These are phyloP conservation scores for Drosophila testacea DNA, from an alignment of 2,888 invertebrate genomes.

Conservation along the genomic window DNA sequence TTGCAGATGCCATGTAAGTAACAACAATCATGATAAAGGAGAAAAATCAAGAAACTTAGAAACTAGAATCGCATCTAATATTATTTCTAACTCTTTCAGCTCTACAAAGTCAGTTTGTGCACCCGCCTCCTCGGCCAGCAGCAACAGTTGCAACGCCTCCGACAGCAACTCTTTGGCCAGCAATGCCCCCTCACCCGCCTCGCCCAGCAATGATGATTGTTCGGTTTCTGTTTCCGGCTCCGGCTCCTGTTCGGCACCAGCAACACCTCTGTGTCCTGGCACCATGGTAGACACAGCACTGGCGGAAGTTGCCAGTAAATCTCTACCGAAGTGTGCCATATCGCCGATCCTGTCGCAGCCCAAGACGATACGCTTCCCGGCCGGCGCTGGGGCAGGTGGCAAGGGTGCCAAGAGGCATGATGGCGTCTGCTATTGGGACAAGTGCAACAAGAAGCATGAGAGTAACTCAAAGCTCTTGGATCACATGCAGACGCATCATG, in stretches of 20 bases:
- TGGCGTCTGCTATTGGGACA: conserved; percentile 92
- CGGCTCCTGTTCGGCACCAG: conserved; percentile 69
- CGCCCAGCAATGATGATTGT: conserved; percentile 53
- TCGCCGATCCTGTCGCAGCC: conserved; percentile 93
- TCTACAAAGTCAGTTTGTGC: conserved; percentile 65
- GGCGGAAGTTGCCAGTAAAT: conserved; percentile 70
- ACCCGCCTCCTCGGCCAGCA: conserved; percentile 66
- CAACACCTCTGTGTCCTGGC: conserved; percentile 49
- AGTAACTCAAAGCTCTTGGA: conserved; percentile 93
- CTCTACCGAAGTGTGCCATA: conserved; percentile 85
- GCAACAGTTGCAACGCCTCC: conserved; percentile 81
- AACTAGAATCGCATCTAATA: too few species aligned
- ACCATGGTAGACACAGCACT: conserved; percentile 84
- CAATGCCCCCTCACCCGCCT: conserved; percentile 86
- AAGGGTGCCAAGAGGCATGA: conserved; percentile 85
- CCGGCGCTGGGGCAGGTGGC: conserved; percentile 84
- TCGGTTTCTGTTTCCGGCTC: conserved; percentile 32
- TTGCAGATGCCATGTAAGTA: conserved; percentile 76
- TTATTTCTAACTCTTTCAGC: conserved; percentile 22
- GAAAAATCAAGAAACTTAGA: too few species aligned
- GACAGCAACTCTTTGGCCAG: conserved; percentile 86
- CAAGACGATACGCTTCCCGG: conserved; percentile 93
- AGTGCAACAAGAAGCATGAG: conserved; percentile 92
- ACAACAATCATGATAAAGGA: background rate
- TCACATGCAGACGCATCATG: conserved; percentile 94